These are phyloP conservation scores for Rhagologus leucostigma DNA, from an alignment of 2,113 vertebrate species.

Conservation along the genomic window DNA sequence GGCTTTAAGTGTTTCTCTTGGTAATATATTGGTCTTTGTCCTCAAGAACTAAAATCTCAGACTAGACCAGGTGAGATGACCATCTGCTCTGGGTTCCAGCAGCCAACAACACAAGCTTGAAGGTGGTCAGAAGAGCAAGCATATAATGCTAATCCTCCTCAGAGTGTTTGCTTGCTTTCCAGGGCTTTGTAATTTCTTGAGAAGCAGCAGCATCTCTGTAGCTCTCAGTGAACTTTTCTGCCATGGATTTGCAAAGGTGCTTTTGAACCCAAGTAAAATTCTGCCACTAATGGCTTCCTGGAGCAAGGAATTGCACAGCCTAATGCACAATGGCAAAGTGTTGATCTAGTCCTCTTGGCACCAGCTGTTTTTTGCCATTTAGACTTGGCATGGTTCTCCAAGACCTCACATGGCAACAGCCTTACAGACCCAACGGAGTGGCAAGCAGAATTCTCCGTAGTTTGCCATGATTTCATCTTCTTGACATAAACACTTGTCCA, in stretches of 20 bases:
- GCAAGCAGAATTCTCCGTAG: background rate
- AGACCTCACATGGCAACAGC: background rate
- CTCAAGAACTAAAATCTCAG: background rate
- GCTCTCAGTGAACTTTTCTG: background rate
- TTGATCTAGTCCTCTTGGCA: background rate
- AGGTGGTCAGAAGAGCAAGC: background rate
- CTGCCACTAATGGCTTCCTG: background rate
- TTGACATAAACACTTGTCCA: background rate
- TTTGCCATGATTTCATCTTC: background rate
- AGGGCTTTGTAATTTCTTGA: background rate
- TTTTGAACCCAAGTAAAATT: background rate
- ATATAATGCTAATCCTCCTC: background rate
- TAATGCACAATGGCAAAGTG: background rate
- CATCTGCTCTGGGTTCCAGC: background rate
- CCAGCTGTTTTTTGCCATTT: background rate
- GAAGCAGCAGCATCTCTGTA: background rate
- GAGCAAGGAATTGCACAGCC: background rate
- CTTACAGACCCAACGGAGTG: background rate
- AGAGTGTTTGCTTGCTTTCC: background rate
- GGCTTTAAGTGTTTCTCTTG: background rate
- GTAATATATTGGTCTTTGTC: background rate
- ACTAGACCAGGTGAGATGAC: background rate
- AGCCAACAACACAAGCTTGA: background rate
- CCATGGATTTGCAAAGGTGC: background rate
- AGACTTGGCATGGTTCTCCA: background rate